Evolutionary conservation across 2,888 invertebrate species (phyloP).

Genomic region (Thumatha senex): DNA sequence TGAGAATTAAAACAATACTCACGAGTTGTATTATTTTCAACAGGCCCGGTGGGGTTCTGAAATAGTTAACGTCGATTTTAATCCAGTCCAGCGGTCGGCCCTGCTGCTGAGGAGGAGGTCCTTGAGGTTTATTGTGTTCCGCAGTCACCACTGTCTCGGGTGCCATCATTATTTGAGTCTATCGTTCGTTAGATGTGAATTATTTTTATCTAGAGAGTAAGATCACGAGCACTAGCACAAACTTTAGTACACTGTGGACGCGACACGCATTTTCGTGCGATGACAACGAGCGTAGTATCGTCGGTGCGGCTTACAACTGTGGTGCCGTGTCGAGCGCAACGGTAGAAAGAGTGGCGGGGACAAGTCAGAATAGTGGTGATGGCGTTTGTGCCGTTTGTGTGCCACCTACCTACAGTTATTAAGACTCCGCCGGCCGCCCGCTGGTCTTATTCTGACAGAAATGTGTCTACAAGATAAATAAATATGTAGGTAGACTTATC

Average conservation of each 20-base stretch:
- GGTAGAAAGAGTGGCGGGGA: conserved; percentile 38
- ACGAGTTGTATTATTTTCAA: conserved; percentile 92
- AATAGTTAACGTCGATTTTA: conserved; percentile 90
- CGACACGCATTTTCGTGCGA: conserved; percentile 64
- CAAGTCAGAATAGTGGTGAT: conserved; percentile 25
- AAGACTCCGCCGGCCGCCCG: not conserved
- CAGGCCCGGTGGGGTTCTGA: conserved; percentile 91
- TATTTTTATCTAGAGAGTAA: conserved; percentile 35
- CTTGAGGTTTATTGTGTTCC: conserved; percentile 85
- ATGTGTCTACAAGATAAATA: too few relatives aligned
- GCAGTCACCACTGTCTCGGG: conserved; percentile 93
- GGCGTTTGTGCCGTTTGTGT: not conserved
- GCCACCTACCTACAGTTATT: not conserved
- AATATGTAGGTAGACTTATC: too few relatives aligned
- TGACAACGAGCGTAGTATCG: conserved; percentile 62
- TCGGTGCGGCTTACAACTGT: conserved; percentile 70
- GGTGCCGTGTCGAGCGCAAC: conserved; percentile 36
- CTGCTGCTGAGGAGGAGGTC: conserved; percentile 70
- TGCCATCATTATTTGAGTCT: conserved; percentile 85
- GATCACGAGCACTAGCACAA: conserved; percentile 70
- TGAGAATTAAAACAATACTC: conserved; percentile 59
- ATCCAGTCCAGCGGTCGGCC: conserved; percentile 86
- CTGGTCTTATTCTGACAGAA: not conserved
- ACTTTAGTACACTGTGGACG: conserved; percentile 65
- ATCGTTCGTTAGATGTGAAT: conserved; percentile 27